phyloP scores from a whole-genome alignment of 2,113 vertebrate genomes.

The Triplophysa tibetana region DNA sequence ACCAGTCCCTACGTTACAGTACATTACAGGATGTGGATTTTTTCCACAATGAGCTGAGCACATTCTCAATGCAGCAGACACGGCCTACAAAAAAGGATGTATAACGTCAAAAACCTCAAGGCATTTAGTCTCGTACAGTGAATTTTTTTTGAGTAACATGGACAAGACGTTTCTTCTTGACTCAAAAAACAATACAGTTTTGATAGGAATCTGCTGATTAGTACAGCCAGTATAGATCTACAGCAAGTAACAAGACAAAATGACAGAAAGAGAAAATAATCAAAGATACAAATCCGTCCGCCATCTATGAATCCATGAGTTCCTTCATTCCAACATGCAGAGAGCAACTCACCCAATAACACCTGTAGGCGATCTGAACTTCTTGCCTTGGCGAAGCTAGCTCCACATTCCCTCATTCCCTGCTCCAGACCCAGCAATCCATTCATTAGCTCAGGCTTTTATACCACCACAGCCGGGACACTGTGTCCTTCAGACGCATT shows the following conservation, averaged over 20 bases:
- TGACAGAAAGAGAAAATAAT: background rate
- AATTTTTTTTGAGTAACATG: no score
- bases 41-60: no score
- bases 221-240: background rate
- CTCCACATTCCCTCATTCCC: slow-evolving; percentile 48
- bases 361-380: slow-evolving; percentile 44
- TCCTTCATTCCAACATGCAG: background rate
- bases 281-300: background rate
- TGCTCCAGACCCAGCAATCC: slow-evolving; percentile 25
- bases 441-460: slow-evolving; percentile 57
- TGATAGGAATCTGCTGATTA: no score
- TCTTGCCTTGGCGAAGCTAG: slow-evolving; percentile 39
- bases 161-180: no score
- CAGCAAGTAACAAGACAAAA: background rate
- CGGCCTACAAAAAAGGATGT: no score
- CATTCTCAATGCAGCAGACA: no score
- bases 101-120: no score
- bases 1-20: no score
- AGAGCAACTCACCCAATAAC: slow-evolving; percentile 60
- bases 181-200: no score
- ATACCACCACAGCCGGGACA: slow-evolving; percentile 64
- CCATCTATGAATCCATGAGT: no score
- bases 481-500: slow-evolving; percentile 67
- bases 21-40: no score
- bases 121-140: no score